Evolutionary conservation across 2,888 invertebrate species (phyloP), one percentile per base, ranked within the genome.

Genomic region (Leptinotarsa rubiginosa): DNA sequence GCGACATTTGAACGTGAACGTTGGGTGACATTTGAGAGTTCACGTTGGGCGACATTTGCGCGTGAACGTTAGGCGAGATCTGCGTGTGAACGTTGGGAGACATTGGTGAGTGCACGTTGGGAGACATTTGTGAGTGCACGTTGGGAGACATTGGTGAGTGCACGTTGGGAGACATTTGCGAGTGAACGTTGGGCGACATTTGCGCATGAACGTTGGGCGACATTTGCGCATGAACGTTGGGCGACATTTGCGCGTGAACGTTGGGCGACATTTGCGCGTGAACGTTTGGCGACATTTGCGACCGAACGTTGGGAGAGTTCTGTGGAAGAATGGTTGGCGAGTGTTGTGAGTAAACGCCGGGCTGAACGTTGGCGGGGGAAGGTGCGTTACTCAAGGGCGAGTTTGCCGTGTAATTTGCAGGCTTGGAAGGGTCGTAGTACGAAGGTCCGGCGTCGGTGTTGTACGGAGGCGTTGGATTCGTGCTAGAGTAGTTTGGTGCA

Each of bases 341-440:
- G 49, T 75, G 78, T 31, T 72, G 81, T 0, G 79, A 76, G 54
- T 78, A 71, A 5, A 79, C 65, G 3, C 71, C 73, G 78, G 83
- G 81, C 1, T 62, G 78, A 56, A 80, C 41, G 74, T 69, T 56
- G 52, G 80, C 74, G 4, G 84, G 82, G 2, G 83, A 82, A 41
- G 83, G 78, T 56, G 83, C 82, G 66, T 81, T 84, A 65, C 83
- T 84, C 20, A 87, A 85, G 0, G 88, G 87, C 20, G 87, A 87
- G 75, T 82, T 84, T 18, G 84, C 82, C 16, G 85, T 84, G 74
- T 88, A 89, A 77, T 87, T 87, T 15, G 16, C 50, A n/a, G 88
- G 86, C 84, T 91, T 92, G 65, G 88, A 87, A 22, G 91, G 90
- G 79, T 93, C 93, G 79, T 92, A 93, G 82, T 90, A 92, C 0